Evolutionary conservation across 2,888 invertebrate species (phyloP), one percentile per base, ranked within the genome.

Genomic region (Sinentomon sp.): DNA sequence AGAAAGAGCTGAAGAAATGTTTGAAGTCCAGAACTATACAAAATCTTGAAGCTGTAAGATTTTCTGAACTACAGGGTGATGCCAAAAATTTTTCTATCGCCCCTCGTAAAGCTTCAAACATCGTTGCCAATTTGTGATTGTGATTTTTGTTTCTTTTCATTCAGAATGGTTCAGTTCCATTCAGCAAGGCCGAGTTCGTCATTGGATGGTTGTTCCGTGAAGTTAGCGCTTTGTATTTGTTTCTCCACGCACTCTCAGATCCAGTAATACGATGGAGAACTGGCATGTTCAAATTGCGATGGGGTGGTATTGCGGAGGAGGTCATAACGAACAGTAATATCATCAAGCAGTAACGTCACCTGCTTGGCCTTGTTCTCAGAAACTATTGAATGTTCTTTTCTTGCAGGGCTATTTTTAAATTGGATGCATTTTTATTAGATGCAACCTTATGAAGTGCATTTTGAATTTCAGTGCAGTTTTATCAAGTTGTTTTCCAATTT

Each of bases 271-370:
- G 69, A 52, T 97, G 97, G 97, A 64, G 92, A 48, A 72, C 80
- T 48, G 69, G 85, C 48, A 67, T 69, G 44, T 97, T 80, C 57
- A 70, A 74, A 52, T 62, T 94, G 39, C 71, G 74, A 45, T 94
- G 92, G 92, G 92, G 94, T 40, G 94, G 94, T 21, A 59, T 76
- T 28, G 87, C 83, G 30, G 83, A 87, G 50, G 80, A 82, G 59
- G 64, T 80, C 43, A 70, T 71, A 51, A 66, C 69, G 41, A 68
- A 71, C n/a, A n/a, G n/a, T n/a, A n/a, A n/a, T n/a, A n/a, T n/a
- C n/a, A n/a, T n/a, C n/a, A n/a, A n/a, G n/a, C n/a, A n/a, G n/a
- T n/a, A n/a, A n/a, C n/a, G n/a, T n/a, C n/a, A n/a, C n/a, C n/a
- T n/a, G n/a, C n/a, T n/a, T n/a, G n/a, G n/a, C n/a, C n/a, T n/a